These are phyloP conservation scores for Parambassis ranga DNA, from an alignment of 2,797 vertebrate genomes.

Conservation along the genomic window DNA sequence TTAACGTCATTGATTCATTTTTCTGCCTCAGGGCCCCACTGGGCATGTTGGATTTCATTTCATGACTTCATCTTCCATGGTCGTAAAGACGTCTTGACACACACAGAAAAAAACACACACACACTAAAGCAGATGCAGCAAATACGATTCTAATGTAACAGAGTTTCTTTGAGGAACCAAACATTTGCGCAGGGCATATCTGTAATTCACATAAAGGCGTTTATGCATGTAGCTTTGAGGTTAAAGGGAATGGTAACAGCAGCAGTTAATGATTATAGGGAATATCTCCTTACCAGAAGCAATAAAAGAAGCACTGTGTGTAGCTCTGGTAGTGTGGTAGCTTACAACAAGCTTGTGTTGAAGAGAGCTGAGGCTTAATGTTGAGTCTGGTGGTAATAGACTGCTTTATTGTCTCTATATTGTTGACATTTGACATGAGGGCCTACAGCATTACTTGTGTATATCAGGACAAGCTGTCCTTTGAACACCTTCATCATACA, in stretches of 20 bases:
- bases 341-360: not conserved
- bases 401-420: slow-evolving; percentile 38
- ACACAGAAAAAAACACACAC: slow-evolving; percentile 23
- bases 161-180: slow-evolving; percentile 45
- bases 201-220: not conserved
- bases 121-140: not conserved
- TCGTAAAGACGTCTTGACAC: slow-evolving; percentile 45
- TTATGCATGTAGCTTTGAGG: slow-evolving; percentile 36
- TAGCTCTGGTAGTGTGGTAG: slow-evolving; percentile 3
- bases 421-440: slow-evolving; percentile 40
- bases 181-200: slow-evolving; percentile 11
- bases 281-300: slow-evolving; percentile 32
- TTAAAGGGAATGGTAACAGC: too few relatives aligned
- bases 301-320: slow-evolving; percentile 44
- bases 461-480: slow-evolving; percentile 31
- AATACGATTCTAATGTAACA: not conserved
- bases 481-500: slow-evolving; percentile 33
- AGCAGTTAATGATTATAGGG: not conserved
- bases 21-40: slow-evolving; percentile 52
- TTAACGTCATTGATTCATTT: slow-evolving; percentile 65
- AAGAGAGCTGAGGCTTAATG: slow-evolving; percentile 3
- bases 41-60: slow-evolving; percentile 65
- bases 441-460: slow-evolving; percentile 19
- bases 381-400: slow-evolving; percentile 5
- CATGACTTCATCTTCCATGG: slow-evolving; percentile 50